phyloP scores from a whole-genome alignment of 2,888 invertebrate species.

The Lasioglossum figueresi region DNA sequence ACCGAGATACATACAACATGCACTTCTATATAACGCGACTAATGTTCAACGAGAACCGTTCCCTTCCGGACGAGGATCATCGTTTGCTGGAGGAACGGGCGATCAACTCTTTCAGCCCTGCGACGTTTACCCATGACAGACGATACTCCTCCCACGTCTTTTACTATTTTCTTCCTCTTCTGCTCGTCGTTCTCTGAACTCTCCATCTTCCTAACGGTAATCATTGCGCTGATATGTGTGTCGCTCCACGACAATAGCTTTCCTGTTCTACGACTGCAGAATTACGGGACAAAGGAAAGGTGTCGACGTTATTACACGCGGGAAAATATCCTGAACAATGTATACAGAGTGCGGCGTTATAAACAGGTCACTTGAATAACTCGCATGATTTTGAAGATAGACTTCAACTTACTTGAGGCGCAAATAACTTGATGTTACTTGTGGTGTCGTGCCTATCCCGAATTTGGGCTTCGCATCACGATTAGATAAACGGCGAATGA shows the following conservation, averaged over 20 bases:
- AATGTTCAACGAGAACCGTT: constrained; percentile 35
- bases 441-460: no score
- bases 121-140: neutral
- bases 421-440: no score
- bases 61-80: neutral
- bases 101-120: constrained; percentile 37
- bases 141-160: no score
- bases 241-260: neutral
- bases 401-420: no score
- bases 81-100: constrained; percentile 11
- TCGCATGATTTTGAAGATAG: no score
- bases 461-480: no score
- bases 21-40: constrained; percentile 54
- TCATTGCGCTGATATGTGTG: constrained; percentile 14
- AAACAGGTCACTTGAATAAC: no score
- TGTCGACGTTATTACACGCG: neutral
- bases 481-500: no score
- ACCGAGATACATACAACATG: constrained; percentile 62
- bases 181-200: neutral
- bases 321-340: neutral
- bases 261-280: neutral
- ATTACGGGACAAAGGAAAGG: neutral
- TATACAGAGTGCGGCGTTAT: no score
- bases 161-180: no score
- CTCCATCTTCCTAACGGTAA: neutral